These are phyloP conservation scores for Struthidea cinerea DNA, from an alignment of 2,113 vertebrate genomes.

Conservation along the genomic window DNA sequence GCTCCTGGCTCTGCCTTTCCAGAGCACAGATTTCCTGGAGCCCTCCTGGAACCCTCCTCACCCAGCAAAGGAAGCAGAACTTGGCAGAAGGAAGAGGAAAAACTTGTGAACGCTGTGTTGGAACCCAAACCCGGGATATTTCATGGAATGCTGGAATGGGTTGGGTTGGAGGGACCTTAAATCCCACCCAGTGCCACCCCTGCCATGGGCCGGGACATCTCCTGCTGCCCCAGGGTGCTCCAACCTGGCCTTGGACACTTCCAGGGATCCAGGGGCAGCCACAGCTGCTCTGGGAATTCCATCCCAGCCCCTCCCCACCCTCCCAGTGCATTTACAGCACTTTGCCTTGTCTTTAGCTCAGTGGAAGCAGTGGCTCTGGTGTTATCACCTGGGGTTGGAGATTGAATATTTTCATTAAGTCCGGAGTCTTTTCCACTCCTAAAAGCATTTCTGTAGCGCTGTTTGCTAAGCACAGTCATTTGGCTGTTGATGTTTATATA, in stretches of 20 bases:
- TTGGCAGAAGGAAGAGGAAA: background rate
- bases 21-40: background rate
- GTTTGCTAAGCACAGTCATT: background rate
- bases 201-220: background rate
- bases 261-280: background rate
- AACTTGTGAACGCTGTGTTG: background rate
- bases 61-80: background rate
- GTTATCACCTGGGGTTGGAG: background rate
- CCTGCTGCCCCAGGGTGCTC: accelerated
- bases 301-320: background rate
- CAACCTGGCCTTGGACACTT: background rate
- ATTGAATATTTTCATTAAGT: constrained; percentile 12
- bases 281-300: background rate
- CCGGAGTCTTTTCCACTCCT: background rate
- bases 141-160: background rate
- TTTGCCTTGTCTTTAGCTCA: background rate
- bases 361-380: background rate
- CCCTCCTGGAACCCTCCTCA: background rate
- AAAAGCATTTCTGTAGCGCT: background rate
- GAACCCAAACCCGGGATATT: background rate
- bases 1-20: background rate
- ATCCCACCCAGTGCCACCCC: background rate
- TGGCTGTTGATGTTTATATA: background rate
- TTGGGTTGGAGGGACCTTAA: background rate
- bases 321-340: background rate